Percentiles rank a stretch among this genome's conserved stretches.
phyloP scores from a whole-genome alignment of 2,888 invertebrate species.

The Chymomyza caudatula region DNA sequence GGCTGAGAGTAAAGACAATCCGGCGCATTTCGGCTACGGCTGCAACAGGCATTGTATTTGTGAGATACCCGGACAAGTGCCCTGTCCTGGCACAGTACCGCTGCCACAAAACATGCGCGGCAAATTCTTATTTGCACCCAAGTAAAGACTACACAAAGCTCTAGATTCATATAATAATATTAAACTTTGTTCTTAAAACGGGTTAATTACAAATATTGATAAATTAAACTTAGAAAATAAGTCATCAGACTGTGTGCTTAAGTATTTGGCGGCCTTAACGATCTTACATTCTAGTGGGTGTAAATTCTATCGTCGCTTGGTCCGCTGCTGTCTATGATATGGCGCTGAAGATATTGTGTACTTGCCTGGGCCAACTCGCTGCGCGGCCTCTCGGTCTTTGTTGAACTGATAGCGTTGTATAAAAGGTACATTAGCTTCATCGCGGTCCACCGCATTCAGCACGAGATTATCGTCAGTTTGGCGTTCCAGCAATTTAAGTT shows the following conservation, averaged over 20 bases:
- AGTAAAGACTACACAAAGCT: slow-evolving; percentile 39
- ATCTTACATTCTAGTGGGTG: neutral
- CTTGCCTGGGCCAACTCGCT: slow-evolving; percentile 48
- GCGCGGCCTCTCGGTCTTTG: slow-evolving; percentile 68
- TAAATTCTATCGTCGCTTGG: slow-evolving; percentile 68
- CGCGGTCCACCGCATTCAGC: slow-evolving; percentile 81
- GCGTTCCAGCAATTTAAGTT: slow-evolving; percentile 87
- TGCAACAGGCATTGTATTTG: slow-evolving; percentile 94
- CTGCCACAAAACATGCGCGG: slow-evolving; percentile 92
- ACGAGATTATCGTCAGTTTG: slow-evolving; percentile 86
- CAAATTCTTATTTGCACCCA: slow-evolving; percentile 81
- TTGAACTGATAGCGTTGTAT: slow-evolving; percentile 84
- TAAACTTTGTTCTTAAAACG: neutral
- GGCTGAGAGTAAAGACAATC: slow-evolving; percentile 89
- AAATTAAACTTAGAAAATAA: neutral
- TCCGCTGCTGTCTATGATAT: slow-evolving; percentile 71
- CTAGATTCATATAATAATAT: neutral
- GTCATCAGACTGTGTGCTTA: slow-evolving; percentile 8
- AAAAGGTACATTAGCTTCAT: slow-evolving; percentile 81
- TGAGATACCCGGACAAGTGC: slow-evolving; percentile 93
- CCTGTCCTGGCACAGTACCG: slow-evolving; percentile 89
- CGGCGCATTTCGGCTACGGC: slow-evolving; percentile 94
- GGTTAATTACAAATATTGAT: neutral
- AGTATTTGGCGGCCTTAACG: neutral
- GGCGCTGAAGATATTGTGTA: slow-evolving; percentile 65